Evolutionary conservation across 2,113 vertebrate species (phyloP), one percentile per base, ranked within the genome.

Genomic region (human): DNA sequence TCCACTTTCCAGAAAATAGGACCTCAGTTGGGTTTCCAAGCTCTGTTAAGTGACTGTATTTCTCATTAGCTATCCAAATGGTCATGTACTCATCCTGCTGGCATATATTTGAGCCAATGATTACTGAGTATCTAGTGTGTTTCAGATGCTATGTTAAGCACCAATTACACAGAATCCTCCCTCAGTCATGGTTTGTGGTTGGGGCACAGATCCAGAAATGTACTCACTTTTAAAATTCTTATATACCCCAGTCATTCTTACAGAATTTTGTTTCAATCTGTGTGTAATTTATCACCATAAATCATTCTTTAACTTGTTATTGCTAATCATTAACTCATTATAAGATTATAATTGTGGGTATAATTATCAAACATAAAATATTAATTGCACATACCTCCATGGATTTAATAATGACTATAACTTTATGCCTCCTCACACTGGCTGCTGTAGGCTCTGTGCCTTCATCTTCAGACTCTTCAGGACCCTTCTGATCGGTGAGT

Each of bases 291-390:
- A 38, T 40, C 35, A 90, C 5, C 18, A n/a, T 86, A 86, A 96
- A 85, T 92, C 20, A 90, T 96, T 96, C 45, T 93, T 92, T 84
- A 59, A 84, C 30, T 87, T 72, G 55, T 79, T 89, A 78, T 25
- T 91, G 84, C 23, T 84, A 83, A 95, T 92, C 75, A 87, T 96
- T 89, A 97, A 70, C 50, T 94, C 87, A 84, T 96, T 92, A 32
- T 78, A 96, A 85, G 66, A 82, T 48, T 72, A 82, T 94, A 66
- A 79, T 66, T 89, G 40, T 79, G 88, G 5, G n/a, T 70, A 14
- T 96, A 97, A 93, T 97, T 91, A 93, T 88, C 96, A 94, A 89
- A 76, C 76, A 90, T 97, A 87, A 95, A 92, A 86, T 89, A 97
- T 92, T 91, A 96, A 92, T 94, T 9, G 10, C 38, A 57, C 90